These are phyloP conservation scores for Paramormyrops kingsleyae DNA, from an alignment of 2,113 vertebrate genomes.

Conservation along the genomic window DNA sequence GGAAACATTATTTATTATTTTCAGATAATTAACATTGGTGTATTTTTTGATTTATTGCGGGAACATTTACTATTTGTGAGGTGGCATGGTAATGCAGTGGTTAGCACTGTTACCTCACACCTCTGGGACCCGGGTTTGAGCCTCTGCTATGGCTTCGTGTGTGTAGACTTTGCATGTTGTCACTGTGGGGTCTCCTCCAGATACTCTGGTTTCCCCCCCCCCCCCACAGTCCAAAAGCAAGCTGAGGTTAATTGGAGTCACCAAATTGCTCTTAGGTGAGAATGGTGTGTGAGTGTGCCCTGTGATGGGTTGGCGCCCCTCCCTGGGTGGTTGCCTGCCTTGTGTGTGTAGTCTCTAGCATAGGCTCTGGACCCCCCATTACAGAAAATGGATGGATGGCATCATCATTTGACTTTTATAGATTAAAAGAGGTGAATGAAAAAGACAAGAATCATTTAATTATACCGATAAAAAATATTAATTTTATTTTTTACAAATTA, in stretches of 20 bases:
- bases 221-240: not conserved
- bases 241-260: not conserved
- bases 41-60: too few relatives aligned
- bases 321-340: not conserved
- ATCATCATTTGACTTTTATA: not conserved
- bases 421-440: not conserved
- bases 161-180: not conserved
- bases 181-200: not conserved
- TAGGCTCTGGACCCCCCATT: not conserved
- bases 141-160: not conserved
- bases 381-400: not conserved
- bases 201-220: not conserved
- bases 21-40: not conserved
- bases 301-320: not conserved
- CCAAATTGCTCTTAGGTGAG: not conserved
- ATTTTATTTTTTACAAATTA: not conserved
- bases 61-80: not conserved
- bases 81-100: not conserved
- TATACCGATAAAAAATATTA: not conserved
- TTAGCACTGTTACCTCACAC: not conserved
- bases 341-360: not conserved
- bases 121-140: not conserved
- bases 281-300: not conserved
- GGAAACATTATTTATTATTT: too few relatives aligned
- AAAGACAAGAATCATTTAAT: not conserved